These are phyloP conservation scores for Agapornis roseicollis DNA, from an alignment of 2,113 vertebrate species.

Conservation along the genomic window DNA sequence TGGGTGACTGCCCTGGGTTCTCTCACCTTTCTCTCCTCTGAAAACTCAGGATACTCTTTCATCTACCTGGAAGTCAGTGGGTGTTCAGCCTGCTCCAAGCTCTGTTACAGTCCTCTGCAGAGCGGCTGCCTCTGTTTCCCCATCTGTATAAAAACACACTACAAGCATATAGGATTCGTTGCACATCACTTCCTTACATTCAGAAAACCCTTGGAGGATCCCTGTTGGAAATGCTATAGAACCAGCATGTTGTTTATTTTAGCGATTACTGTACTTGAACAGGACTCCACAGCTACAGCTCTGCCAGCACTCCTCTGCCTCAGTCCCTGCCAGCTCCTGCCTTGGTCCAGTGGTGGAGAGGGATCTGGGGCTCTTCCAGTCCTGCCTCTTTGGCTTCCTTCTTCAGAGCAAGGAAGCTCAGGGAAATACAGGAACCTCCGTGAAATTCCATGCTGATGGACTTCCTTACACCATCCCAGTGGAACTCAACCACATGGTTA, in stretches of 20 bases:
- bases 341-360: background rate
- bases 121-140: background rate
- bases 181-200: background rate
- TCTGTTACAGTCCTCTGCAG: background rate
- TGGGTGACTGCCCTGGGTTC: background rate
- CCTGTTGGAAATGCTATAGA: background rate
- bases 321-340: fast-evolving
- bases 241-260: background rate
- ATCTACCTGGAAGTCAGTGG: background rate
- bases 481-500: background rate
- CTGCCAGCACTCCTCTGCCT: background rate
- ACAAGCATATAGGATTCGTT: background rate
- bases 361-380: background rate
- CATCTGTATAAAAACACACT: background rate
- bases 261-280: background rate
- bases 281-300: background rate
- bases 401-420: background rate
- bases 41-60: background rate
- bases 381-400: background rate
- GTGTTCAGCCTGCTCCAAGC: background rate
- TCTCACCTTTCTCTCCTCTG: background rate
- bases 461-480: background rate
- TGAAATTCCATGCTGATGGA: background rate
- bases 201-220: background rate
- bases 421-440: fast-evolving